Evolutionary conservation across 2,888 invertebrate species (phyloP).

Genomic region (Eueremaeus valkanovi): DNA sequence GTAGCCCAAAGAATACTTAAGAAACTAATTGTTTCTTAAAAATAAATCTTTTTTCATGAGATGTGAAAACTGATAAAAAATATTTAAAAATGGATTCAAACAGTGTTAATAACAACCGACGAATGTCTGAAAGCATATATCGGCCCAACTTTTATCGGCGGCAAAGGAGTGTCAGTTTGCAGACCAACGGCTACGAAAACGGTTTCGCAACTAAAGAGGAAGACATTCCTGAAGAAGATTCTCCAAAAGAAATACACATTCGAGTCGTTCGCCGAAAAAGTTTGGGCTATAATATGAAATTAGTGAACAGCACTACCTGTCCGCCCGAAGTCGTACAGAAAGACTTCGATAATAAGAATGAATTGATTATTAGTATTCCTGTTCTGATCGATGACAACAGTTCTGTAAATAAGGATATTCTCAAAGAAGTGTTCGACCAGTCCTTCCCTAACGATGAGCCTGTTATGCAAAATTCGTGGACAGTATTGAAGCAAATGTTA

Average conservation of each 20-base stretch:
- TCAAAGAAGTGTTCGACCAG: neutral
- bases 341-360: neutral
- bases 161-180: neutral
- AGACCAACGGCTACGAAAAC: neutral
- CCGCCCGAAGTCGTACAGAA: neutral
- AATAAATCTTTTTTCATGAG: no score
- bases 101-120: neutral
- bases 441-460: neutral
- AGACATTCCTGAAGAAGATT: no score
- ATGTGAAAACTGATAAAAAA: no score
- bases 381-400: neutral
- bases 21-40: no score
- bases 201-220: neutral
- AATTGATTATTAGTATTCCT: slow-evolving; percentile 14
- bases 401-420: neutral
- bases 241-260: neutral
- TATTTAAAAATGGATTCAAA: no score
- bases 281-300: neutral
- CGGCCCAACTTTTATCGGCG: slow-evolving; percentile 8
- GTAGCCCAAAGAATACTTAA: no score
- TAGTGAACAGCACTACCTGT: neutral
- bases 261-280: neutral
- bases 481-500: slow-evolving; percentile 43
- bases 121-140: slow-evolving; percentile 1
- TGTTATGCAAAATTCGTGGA: slow-evolving; percentile 27